Percentiles rank a stretch among this genome's conserved stretches.
Conservation (phyloP, 2,797 vertebrate genomes). For the Staurois parvus region DNA sequence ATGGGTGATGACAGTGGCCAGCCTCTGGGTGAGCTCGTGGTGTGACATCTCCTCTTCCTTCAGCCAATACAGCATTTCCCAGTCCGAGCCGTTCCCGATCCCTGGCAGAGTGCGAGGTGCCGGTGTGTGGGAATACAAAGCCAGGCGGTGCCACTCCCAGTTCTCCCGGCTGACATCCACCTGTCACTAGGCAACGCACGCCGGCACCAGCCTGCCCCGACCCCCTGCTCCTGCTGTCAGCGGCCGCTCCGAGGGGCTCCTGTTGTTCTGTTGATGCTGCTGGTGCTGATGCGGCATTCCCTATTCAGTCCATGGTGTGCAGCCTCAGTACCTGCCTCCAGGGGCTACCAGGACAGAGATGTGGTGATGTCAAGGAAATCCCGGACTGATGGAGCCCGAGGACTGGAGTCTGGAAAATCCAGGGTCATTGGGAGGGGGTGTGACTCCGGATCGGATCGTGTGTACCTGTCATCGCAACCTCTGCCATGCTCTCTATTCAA, state of each 20-base stretch:
- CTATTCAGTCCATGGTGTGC: slow-evolving; percentile 19
- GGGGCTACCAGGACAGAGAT: slow-evolving; percentile 18
- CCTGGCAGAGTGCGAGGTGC: slow-evolving; percentile 10
- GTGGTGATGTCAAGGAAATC: slow-evolving; percentile 59
- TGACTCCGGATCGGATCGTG: neutral
- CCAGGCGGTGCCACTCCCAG: slow-evolving; percentile 55
- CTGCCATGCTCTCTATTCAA: neutral
- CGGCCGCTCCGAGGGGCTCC: neutral
- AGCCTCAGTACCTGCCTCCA: slow-evolving; percentile 45
- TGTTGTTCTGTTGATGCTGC: neutral
- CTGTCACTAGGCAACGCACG: slow-evolving; percentile 57
- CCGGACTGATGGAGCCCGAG: slow-evolving; percentile 58
- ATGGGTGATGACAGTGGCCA: slow-evolving; percentile 91
- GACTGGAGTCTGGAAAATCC: slow-evolving; percentile 45
- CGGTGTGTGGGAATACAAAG: slow-evolving; percentile 32
- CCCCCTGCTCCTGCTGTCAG: neutral
- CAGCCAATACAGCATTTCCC: slow-evolving; percentile 86
- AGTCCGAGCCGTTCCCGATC: neutral
- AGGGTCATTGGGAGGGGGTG: neutral
- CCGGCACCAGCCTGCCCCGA: slow-evolving; percentile 1
- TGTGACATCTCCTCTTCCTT: slow-evolving; percentile 94
- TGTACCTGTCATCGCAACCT: neutral
- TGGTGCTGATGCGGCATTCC: slow-evolving; percentile 8
- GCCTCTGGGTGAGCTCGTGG: slow-evolving; percentile 88
- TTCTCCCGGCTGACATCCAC: slow-evolving; percentile 39